Evolutionary conservation across 2,888 invertebrate genomes (phyloP), one percentile per base, ranked within the genome.

Genomic region (Cephus nigrinus): DNA sequence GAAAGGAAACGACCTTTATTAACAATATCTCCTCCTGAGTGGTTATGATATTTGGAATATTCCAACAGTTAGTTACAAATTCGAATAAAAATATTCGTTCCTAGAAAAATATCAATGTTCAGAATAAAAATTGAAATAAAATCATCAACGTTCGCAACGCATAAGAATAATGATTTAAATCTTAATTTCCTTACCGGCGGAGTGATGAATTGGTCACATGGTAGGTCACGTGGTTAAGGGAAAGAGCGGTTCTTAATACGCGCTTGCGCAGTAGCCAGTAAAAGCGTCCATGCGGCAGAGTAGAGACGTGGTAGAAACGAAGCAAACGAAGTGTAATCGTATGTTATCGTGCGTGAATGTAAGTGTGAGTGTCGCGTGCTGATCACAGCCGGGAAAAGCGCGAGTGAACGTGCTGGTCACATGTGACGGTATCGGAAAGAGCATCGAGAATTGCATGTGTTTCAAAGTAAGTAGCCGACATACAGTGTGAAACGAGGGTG

Each of bases 351-450:
- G 31, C 11, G 71, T 32, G 71, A 33, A 33, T 71, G 71, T 31
- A 12, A 31, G 71, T 71, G 71, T 71, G 71, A 23, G 40, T 40
- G 40, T 23, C 69, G 69, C 69, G 69, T 69, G 69, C 69, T 69
- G 69, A 69, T 69, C 32, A 69, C 32, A 40, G 76, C 76, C 77
- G 79, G 80, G 80, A 82, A 78, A 84, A 79, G 76, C 72, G 78
- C 78, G 78, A 75, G 79, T 74, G 73, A 80, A 82, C 80, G 84
- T 81, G 80, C 78, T 75, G 78, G 72, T 80, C 83, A 83, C 80
- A 78, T 82, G 83, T 84, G 82, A 84, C 75, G 76, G 72, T 68
- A 34, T 31, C 32, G 31, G 73, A 69, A 36, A 78, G n/a, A 31
- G 68, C 33, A 36, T 32, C 36, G 4, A 55, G 34, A 77, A 77